Evolutionary conservation across 2,797 vertebrate species (phyloP), one percentile per base, ranked within the genome.

Genomic region (Crax fasciolata): DNA sequence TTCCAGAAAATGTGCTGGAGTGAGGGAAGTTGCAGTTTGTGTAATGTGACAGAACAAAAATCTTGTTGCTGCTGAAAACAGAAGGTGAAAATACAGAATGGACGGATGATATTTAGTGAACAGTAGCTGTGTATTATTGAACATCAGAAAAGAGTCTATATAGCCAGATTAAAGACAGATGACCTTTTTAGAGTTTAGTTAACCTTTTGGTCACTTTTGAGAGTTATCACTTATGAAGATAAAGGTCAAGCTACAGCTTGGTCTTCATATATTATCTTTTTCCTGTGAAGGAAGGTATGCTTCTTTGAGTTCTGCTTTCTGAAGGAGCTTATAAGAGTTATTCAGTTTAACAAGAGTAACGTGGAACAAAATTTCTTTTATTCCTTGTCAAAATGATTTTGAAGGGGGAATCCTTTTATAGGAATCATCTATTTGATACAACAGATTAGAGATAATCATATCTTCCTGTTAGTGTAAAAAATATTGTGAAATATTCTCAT

Each of bases 161-260:
- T 17, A 97, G 95, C 88, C 95, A 94, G 97, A 97, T 97, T 98
- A 97, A 98, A 98, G 98, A 98, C 98, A 98, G 97, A 89, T 98
- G 98, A 98, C 98, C 98, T 98, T 98, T 98, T 96, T 95, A 97
- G 89, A 98, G 96, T 97, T 98, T 98, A 97, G 97, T 97, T 98
- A 98, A 98, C 98, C 98, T 98, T 98, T 98, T 95, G 96, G 95
- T 97, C 97, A 97, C 96, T 98, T 97, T 95, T 96, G 97, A 97
- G 92, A 98, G 96, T 97, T 97, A 97, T 97, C 97, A 97, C 87
- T 98, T 98, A 97, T 87, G 96, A 98, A 98, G 96, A 96, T 97
- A 98, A 98, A 98, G 97, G 98, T 98, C 98, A 98, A 59, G 93
- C 75, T 77, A 77, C 78, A 97, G 89, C 93, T 97, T 80, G 87